Base-by-base conservation (phyloP, 2,888 invertebrate genomes). In the Cryptosula pallasiana region DNA sequence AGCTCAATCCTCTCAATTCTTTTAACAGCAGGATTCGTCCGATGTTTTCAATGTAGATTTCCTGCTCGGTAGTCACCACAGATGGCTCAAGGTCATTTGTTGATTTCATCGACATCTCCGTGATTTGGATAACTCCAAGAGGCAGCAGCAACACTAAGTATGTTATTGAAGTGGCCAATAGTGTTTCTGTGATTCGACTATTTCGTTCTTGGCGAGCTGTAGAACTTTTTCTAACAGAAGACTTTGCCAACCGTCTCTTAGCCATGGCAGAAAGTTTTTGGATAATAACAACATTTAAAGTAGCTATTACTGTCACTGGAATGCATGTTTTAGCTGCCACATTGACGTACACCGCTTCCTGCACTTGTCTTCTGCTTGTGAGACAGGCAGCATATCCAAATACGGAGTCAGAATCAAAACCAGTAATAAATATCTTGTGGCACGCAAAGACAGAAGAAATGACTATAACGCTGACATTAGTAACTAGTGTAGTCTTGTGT, bases 301-400 rank as follows among this genome's bases (percentile, higher is more conserved):
- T 69, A 1, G 77, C 76, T 9, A 79, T 78, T 0, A 76, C 69
- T 23, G 78, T 29, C 0, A 78, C 77, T 0, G 79, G 79, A 25
- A 78, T 71, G 78, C 79, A 79, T 0, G 79, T 79, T 58, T 78
- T 79, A 57, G 78, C 74, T 0, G 79, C 78, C 1, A 79, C 78
- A 71, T 79, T 78, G 29, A 78, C 69, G 71, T 78, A 79, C 9
- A 78, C 77, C 1, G 78, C 77, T 69, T 78, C 77, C n/a, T 74
- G 75, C 69, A 77, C 75, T 20, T 76, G 76, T n/a, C 75, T 73
- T 35, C 78, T 71, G 23, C 77, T 72, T 0, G 79, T 79, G 55
- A 77, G 76, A 63, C 79, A 79, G 1, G 78, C 79, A 36, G 77
- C 77, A 74, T 79, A 79, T 0, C 79, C 78, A 63, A 77, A 79